Evolutionary conservation across 1,140 invertebrate species (phyloP).

Genomic region (Saccostrea echinata): DNA sequence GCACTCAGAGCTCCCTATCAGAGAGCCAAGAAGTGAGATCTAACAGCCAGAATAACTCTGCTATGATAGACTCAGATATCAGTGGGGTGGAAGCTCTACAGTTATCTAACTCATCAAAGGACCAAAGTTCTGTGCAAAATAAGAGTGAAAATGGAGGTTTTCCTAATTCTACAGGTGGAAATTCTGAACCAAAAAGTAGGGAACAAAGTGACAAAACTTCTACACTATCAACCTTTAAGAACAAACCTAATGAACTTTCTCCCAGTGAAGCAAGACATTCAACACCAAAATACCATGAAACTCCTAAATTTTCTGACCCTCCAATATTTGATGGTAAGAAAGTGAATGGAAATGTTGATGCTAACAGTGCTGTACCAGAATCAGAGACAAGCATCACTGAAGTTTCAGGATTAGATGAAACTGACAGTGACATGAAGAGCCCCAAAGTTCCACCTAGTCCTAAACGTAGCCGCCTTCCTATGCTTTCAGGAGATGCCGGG

Average conservation of each 20-base stretch:
- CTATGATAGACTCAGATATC: slow-evolving; percentile 15
- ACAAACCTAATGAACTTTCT: slow-evolving; percentile 24
- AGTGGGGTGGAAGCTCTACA: slow-evolving; percentile 34
- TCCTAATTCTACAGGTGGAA: not conserved
- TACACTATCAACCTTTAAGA: not conserved
- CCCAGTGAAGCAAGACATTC: slow-evolving; percentile 30
- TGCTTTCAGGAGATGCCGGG: slow-evolving; percentile 3
- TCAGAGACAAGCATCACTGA: slow-evolving; percentile 26
- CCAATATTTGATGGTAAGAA: not conserved
- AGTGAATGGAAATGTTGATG: slow-evolving; percentile 2
- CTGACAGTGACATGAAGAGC: not conserved
- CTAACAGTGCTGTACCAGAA: slow-evolving; percentile 1
- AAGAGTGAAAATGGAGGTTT: slow-evolving; percentile 5
- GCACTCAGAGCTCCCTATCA: not conserved
- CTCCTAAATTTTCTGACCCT: slow-evolving; percentile 10
- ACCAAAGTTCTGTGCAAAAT: slow-evolving; percentile 14
- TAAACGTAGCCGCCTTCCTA: slow-evolving; percentile 35
- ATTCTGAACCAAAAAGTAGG: not conserved
- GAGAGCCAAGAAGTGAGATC: not conserved
- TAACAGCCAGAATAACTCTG: slow-evolving; percentile 15
- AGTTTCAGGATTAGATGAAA: slow-evolving; percentile 17
- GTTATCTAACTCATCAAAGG: not conserved
- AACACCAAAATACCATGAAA: slow-evolving; percentile 24
- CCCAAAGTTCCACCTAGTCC: slow-evolving; percentile 45
- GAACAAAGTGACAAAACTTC: not conserved